phyloP scores from a whole-genome alignment of 2,888 invertebrate genomes.

The Poecilus cupreus region DNA sequence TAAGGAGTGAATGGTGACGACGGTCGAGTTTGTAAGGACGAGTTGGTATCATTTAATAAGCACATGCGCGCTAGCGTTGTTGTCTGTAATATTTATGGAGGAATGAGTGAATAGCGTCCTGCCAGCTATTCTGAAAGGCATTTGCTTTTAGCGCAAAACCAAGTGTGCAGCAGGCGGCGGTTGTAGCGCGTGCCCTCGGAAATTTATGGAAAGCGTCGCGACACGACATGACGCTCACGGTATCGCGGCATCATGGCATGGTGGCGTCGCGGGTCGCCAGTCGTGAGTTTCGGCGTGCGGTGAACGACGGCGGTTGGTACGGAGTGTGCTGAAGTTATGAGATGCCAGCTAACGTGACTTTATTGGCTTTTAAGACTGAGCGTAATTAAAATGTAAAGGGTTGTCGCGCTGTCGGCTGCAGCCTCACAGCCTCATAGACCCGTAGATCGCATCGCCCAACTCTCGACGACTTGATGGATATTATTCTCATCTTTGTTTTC shows the following conservation, averaged over 20 bases:
- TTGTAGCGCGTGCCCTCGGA: constrained; percentile 40
- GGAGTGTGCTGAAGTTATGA: constrained; percentile 67
- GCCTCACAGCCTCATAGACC: constrained; percentile 55
- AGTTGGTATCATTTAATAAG: constrained; percentile 2
- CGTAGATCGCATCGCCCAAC: background rate
- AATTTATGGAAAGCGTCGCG: constrained; percentile 55
- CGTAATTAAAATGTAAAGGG: constrained; percentile 69
- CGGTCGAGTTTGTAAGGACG: background rate
- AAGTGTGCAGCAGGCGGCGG: constrained; percentile 38
- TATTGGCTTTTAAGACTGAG: constrained; percentile 69
- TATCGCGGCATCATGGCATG: constrained; percentile 8
- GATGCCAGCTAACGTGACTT: constrained; percentile 69
- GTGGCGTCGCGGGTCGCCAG: background rate
- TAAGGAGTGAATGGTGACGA: background rate
- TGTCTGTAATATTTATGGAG: constrained; percentile 40
- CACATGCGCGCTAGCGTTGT: constrained; percentile 16
- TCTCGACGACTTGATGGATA: constrained; percentile 37
- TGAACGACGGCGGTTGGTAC: constrained; percentile 28
- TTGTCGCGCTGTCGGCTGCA: constrained; percentile 66
- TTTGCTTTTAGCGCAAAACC: constrained; percentile 50
- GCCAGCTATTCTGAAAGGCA: constrained; percentile 49
- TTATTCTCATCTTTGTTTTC: constrained; percentile 38
- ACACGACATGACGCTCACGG: constrained; percentile 20
- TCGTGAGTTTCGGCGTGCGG: background rate
- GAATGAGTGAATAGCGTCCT: constrained; percentile 50